These are phyloP conservation scores for Aporophyla lueneburgensis DNA, from an alignment of 2,888 invertebrate species.

Conservation along the genomic window DNA sequence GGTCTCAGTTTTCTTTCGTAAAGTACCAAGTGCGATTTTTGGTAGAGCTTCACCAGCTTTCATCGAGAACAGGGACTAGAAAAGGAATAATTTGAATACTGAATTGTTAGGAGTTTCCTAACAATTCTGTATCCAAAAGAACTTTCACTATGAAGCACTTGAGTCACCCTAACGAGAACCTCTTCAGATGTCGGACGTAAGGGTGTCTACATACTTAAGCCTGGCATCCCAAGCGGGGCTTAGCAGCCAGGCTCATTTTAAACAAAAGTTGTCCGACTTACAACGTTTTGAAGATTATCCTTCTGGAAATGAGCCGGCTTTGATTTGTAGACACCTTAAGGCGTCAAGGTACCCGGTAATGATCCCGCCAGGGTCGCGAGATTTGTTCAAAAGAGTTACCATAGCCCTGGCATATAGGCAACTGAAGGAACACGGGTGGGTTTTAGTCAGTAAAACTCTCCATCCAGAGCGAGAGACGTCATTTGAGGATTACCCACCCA, in stretches of 20 bases:
- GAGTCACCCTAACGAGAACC: conserved; percentile 30
- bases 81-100: background rate
- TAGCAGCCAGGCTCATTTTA: background rate
- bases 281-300: background rate
- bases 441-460: too few species aligned
- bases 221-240: background rate
- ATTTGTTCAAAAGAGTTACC: too few species aligned
- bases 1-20: background rate
- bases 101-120: background rate
- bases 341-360: background rate
- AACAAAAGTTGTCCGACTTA: background rate
- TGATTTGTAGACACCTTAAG: background rate
- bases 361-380: too few species aligned
- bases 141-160: conserved; percentile 8
- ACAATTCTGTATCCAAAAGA: conserved; percentile 4
- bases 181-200: conserved; percentile 14
- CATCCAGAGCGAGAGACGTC: too few species aligned
- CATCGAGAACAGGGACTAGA: background rate
- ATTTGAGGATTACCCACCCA: too few species aligned
- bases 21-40: background rate
- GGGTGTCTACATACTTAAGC: background rate
- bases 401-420: too few species aligned
- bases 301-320: background rate
- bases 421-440: too few species aligned
- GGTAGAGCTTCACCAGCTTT: too few species aligned